Conservation (phyloP, 92 coral and sea anemone genomes). For the Muricea muricata region DNA sequence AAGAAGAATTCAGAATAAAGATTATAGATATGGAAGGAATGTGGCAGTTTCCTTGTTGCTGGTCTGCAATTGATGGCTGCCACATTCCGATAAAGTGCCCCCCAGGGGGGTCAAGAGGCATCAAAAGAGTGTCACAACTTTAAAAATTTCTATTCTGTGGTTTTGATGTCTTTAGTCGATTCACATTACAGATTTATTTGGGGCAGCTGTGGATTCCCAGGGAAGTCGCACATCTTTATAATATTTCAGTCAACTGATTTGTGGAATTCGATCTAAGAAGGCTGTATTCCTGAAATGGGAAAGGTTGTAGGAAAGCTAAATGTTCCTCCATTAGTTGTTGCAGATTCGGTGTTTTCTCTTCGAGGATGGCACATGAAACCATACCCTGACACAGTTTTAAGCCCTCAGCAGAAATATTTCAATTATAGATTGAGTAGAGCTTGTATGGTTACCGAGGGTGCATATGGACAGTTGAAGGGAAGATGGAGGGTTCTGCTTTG, state of each 20-base stretch:
- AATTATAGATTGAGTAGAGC: constrained; percentile 38
- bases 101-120: constrained; percentile 28
- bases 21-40: constrained; percentile 11
- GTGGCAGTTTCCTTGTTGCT: constrained; percentile 50
- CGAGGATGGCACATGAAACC: constrained; percentile 4
- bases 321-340: constrained; percentile 4
- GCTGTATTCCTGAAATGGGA: constrained; percentile 28
- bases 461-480: constrained; percentile 64
- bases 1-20: background rate
- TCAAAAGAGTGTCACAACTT: constrained; percentile 22
- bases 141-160: constrained; percentile 17
- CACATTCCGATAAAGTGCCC: constrained; percentile 26
- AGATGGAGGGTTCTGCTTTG: constrained; percentile 61
- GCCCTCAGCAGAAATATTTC: constrained; percentile 31
- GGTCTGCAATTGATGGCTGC: constrained; percentile 34
- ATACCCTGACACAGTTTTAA: constrained; percentile 10
- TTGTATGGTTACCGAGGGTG: constrained; percentile 40
- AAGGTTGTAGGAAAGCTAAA: constrained; percentile 34
- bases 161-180: constrained; percentile 35
- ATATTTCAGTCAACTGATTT: background rate
- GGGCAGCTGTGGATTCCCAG: constrained; percentile 38
- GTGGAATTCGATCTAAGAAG: constrained; percentile 27
- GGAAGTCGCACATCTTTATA: constrained; percentile 42
- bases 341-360: constrained; percentile 6
- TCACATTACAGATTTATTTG: constrained; percentile 34